Base-by-base conservation (phyloP, 2,797 vertebrate genomes). In the Menidia menidia region DNA sequence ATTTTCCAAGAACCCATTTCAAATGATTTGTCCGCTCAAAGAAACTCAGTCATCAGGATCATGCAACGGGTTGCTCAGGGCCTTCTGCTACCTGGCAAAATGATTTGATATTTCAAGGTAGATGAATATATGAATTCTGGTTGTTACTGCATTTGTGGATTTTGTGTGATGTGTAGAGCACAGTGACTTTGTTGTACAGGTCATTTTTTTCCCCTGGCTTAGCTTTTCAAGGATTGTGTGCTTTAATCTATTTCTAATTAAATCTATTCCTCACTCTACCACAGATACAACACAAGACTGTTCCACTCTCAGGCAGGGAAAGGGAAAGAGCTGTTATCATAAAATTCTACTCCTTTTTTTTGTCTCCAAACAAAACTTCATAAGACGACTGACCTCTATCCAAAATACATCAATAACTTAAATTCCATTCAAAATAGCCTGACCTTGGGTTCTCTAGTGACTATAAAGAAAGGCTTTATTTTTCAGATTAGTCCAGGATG, bases 1-100 rank as follows among this genome's bases (percentile, higher is more conserved):
- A 92, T 91, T 92, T 93, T 92, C 86, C 85, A 78, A 76, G 63
- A 68, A 42, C 61, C 69, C 75, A 82, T 82, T 87, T 73, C 77
- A 52, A 6, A 82, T 77, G 85, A 75, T 55, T 66, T 72, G 71
- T 87, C 74, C 79, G 79, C 85, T 75, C 64, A 84, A 68, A 83
- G 68, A 84, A 82, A 84, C 78, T 81, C 83, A 89, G 89, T 89
- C 73, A 56, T 83, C 67, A 45, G 50, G 18, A 1, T 18, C 25
- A 15, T 43, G 10, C 30, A 41, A 43, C 4, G 30, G 19, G 30
- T 10, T 13, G 30, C 4, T 60, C 41, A 11, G 42, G 19, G 16
- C 44, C 35, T 56, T 41, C 67, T 70, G 32, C 51, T 54, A 60
- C 42, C 55, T 2, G 48, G 13, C n/a, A n/a, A 48, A n/a, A 18